Base-by-base conservation (phyloP, 2,797 vertebrate species). In the Allobates femoralis region DNA sequence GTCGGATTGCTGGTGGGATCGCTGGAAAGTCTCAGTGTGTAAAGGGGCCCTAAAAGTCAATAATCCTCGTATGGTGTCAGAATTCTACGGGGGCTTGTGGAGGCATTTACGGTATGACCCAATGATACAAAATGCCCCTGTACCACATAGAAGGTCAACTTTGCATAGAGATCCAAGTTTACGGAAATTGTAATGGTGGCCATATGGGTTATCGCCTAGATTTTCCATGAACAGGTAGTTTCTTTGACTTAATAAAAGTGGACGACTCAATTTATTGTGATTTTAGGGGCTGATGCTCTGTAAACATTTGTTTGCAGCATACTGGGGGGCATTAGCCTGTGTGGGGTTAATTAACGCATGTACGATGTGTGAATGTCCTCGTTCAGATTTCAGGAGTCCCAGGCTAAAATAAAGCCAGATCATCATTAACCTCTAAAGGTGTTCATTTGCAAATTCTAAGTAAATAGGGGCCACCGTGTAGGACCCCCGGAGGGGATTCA, bases 361-460 rank as follows among this genome's bases (percentile, higher is more conserved):
- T 30, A 83, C 58, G 76, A 69, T 50, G 67, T 87, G 81, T 84
- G 81, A 79, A 58, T 56, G 55, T 80, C 56, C 55, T 73, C 28
- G 32, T 26, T 83, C 85, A n/a, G n/a, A n/a, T n/a, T n/a, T n/a
- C n/a, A 16, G 71, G 66, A 79, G 66, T 87, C 32, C 19, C 60
- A 56, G 76, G 82, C 46, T 74, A 85, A 88, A 67, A 81, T 71
- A 80, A 87, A 85, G n/a, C 83, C 66, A 75, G 82, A 88, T 84
- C 86, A 53, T 67, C 86, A 88, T 88, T 88, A 83, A 71, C 8
- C 77, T 56, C 82, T 30, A 66, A 56, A 69, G 58, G 56, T 56
- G 41, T 85, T 88, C 86, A 88, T 81, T 88, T 88, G 86, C 83
- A 85, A 88, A 88, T 84, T 77, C 34, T 81, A 56, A 88, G 78